Conservation (phyloP, 1,140 invertebrate genomes). For the Apis cerana region DNA sequence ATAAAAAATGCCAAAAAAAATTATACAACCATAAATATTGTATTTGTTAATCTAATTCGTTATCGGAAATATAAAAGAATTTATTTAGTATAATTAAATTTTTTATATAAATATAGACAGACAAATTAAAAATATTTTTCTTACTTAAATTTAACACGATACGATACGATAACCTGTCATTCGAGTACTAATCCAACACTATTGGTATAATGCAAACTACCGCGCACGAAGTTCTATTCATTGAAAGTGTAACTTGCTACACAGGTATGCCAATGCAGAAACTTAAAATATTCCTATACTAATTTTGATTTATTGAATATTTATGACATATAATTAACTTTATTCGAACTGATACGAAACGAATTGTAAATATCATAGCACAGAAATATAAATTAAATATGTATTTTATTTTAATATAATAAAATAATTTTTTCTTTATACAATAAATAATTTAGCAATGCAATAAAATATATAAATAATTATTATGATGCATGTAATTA, state of each 20-base stretch:
- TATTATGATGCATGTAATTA: neutral
- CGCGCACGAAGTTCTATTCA: conserved; percentile 54
- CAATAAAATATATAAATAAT: neutral
- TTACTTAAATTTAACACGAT: conserved; percentile 19
- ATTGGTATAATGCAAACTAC: conserved; percentile 27
- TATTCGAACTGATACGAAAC: neutral
- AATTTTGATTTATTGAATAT: neutral
- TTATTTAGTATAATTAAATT: neutral
- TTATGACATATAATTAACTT: neutral
- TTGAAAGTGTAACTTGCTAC: conserved; percentile 49
- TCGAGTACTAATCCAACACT: conserved; percentile 26
- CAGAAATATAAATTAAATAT: neutral
- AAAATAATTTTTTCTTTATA: neutral
- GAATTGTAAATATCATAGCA: neutral
- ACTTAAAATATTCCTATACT: conserved; percentile 25
- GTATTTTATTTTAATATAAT: neutral
- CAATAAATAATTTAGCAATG: neutral
- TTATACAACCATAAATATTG: neutral
- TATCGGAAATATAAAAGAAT: neutral
- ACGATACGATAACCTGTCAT: conserved; percentile 32
- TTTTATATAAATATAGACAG: neutral
- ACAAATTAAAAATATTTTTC: neutral
- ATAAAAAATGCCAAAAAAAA: neutral
- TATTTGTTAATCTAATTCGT: neutral
- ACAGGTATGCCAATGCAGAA: conserved; percentile 52